These are phyloP conservation scores for Altica lythri DNA, from an alignment of 2,888 invertebrate genomes.

Conservation along the genomic window DNA sequence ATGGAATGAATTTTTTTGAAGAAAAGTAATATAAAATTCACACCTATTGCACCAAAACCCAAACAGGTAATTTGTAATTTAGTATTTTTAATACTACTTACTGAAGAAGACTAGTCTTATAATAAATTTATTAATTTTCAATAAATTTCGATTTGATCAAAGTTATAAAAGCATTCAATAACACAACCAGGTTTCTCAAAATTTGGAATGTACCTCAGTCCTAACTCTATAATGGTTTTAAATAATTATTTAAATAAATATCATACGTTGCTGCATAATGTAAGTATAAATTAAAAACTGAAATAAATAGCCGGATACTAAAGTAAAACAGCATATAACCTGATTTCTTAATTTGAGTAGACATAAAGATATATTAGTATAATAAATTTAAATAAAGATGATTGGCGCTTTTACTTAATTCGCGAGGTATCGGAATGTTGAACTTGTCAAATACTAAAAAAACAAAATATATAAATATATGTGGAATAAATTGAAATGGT, in stretches of 20 bases:
- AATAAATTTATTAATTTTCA: conserved; percentile 6
- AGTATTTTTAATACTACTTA: conserved; percentile 41
- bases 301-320: conserved; percentile 3
- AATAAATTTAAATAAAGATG: conserved; percentile 8
- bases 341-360: conserved; percentile 14
- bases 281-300: conserved; percentile 5
- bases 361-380: conserved; percentile 12
- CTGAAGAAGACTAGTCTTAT: conserved; percentile 18
- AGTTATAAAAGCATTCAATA: conserved; percentile 4
- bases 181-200: conserved; percentile 15
- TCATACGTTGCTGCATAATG: conserved; percentile 3
- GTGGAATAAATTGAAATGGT: not conserved
- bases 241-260: not conserved
- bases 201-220: conserved; percentile 32
- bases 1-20: conserved; percentile 28
- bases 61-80: conserved; percentile 39
- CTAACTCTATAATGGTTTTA: conserved; percentile 1
- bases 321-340: conserved; percentile 2
- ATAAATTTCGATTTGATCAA: conserved; percentile 15
- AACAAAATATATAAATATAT: not conserved
- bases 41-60: conserved; percentile 43
- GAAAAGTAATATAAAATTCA: conserved; percentile 20
- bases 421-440: conserved; percentile 4
- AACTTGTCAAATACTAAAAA: not conserved
- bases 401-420: conserved; percentile 4